Evolutionary conservation across 2,888 invertebrate species (phyloP).

Genomic region (Yponomeuta plumbellus): DNA sequence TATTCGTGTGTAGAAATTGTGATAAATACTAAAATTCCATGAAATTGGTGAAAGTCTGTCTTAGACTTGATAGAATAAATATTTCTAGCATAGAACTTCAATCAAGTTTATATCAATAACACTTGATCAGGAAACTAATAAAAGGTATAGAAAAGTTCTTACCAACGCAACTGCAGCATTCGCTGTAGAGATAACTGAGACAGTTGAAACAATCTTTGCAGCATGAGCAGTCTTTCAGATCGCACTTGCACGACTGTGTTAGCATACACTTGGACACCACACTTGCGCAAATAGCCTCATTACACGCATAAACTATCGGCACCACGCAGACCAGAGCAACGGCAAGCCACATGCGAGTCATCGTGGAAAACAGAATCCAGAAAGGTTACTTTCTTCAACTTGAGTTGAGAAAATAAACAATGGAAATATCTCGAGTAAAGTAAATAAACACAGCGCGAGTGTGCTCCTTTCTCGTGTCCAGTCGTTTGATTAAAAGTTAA

Average conservation of each 20-base stretch:
- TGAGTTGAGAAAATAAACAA: conserved; percentile 11
- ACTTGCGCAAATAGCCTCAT: conserved; percentile 96
- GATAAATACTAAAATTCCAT: too few species aligned
- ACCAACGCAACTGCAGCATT: conserved; percentile 99
- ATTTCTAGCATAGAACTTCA: too few species aligned
- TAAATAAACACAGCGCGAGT: not conserved
- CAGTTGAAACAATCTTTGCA: conserved; percentile 96
- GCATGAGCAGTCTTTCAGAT: conserved; percentile 93
- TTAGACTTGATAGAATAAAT: too few species aligned
- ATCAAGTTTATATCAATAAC: too few species aligned
- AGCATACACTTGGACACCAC: conserved; percentile 98
- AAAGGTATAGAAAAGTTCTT: conserved; percentile 48
- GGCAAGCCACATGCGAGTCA: conserved; percentile 44
- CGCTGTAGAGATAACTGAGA: conserved; percentile 90
- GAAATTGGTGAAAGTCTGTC: too few species aligned
- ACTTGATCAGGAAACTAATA: too few species aligned
- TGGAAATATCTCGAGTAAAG: conserved; percentile 6
- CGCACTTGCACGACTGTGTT: conserved; percentile 97
- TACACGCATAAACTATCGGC: conserved; percentile 79
- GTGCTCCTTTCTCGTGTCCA: not conserved
- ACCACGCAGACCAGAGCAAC: conserved; percentile 51
- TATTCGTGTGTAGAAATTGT: too few species aligned
- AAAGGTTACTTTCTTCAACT: conserved; percentile 15
- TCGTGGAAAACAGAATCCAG: conserved; percentile 36
- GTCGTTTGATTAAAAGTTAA: not conserved